A percentile compares a stretch with the other conserved stretches of the same genome.
Evolutionary conservation across 2,113 vertebrate species (phyloP).

Genomic region (Jacana jacana): DNA sequence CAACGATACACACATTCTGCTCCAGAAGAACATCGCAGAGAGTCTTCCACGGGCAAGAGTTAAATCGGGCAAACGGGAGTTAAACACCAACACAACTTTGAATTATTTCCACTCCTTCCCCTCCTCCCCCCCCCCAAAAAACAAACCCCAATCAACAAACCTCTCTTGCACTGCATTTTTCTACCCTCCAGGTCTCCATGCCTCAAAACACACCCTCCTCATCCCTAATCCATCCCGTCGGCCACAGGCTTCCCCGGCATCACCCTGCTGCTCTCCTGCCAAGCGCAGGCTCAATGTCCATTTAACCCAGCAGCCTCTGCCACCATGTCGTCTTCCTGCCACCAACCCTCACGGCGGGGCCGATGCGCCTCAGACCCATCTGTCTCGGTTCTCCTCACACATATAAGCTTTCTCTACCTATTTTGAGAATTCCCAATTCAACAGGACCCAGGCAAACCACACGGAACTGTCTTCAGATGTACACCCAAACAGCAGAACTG

Average conservation of each 20-base stretch:
- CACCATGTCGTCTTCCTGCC: neutral
- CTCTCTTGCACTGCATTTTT: too few species aligned
- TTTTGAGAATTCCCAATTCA: neutral
- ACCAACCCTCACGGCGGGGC: rapidly evolving
- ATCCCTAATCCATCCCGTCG: rapidly evolving
- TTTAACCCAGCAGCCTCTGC: neutral
- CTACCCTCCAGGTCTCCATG: neutral
- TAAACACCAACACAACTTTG: rapidly evolving
- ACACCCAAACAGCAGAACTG: rapidly evolving
- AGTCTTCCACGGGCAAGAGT: rapidly evolving
- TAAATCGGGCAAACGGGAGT: rapidly evolving
- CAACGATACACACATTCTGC: rapidly evolving
- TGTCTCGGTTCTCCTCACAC: rapidly evolving
- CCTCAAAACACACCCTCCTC: neutral
- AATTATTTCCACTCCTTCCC: neutral
- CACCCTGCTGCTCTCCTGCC: neutral
- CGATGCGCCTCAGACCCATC: neutral
- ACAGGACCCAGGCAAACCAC: neutral
- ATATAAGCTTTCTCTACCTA: rapidly evolving
- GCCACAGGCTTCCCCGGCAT: neutral
- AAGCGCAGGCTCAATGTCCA: rapidly evolving
- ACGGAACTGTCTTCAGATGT: rapidly evolving
- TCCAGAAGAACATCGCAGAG: rapidly evolving
- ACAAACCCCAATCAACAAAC: too few species aligned
- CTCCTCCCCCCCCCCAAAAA: too few species aligned